phyloP scores from a whole-genome alignment of 2,797 vertebrate genomes.

The Vultur gryphus region DNA sequence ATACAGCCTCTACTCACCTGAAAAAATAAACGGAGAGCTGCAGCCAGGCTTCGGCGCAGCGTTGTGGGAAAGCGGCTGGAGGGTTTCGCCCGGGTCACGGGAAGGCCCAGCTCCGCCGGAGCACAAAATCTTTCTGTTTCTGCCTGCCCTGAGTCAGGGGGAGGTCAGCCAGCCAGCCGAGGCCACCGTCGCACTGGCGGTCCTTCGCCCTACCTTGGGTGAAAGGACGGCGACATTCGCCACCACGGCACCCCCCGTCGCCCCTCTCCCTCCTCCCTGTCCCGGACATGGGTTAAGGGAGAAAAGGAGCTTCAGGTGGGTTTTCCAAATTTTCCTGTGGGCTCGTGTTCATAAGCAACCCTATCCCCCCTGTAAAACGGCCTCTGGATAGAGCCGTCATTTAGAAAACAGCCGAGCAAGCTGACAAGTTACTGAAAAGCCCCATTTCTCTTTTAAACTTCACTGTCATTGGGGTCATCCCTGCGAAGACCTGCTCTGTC shows the following conservation, averaged over 20 bases:
- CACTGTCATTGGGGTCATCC: fast-evolving
- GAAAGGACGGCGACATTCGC: not conserved
- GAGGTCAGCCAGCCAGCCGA: slow-evolving; percentile 74
- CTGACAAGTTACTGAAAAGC: not conserved
- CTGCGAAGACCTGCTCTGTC: not conserved
- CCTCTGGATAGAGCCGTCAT: fast-evolving
- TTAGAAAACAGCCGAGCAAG: not conserved
- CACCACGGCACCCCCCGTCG: fast-evolving
- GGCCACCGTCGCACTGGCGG: not conserved
- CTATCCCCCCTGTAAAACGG: not conserved
- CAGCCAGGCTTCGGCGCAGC: slow-evolving; percentile 66
- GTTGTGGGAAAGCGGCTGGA: slow-evolving; percentile 77
- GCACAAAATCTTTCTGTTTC: slow-evolving; percentile 76
- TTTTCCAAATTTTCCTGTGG: not conserved
- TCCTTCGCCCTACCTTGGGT: not conserved
- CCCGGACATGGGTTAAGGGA: fast-evolving
- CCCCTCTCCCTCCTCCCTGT: not conserved
- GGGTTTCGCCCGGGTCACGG: slow-evolving; percentile 75
- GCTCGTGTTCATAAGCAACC: fast-evolving
- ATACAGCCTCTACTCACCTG: slow-evolving; percentile 90
- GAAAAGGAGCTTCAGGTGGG: not conserved
- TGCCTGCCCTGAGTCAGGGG: slow-evolving; percentile 68
- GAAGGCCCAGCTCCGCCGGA: slow-evolving; percentile 69
- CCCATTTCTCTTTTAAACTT: not conserved
- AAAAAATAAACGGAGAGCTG: slow-evolving; percentile 88